Evolutionary conservation across 2,888 invertebrate genomes (phyloP), one percentile per base, ranked within the genome.

Genomic region (Andrena flavipes): DNA sequence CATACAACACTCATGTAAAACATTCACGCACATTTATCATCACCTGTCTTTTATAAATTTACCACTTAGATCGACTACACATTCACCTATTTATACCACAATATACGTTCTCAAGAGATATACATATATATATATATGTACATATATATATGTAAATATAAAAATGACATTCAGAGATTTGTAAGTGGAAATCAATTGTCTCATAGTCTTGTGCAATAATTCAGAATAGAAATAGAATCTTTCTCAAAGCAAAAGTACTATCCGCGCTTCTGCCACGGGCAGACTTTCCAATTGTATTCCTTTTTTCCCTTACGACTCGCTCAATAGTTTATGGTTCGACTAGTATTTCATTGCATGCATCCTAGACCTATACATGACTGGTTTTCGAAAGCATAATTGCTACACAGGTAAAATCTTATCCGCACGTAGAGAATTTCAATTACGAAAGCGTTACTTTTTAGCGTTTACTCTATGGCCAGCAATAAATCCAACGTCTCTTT

Each of bases 81-180:
- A 92, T 92, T 92, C 92, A 92, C 82, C 92, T 90, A 92, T 90
- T 89, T 89, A 87, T 88, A 90, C 91, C 90, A 90, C 84, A 88
- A 69, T 84, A 84, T 80, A 85, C 75, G 62, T 75, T 82, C 82
- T 76, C 69, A 78, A 78, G 63, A 68, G 49, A 83, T 67, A 76
- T 76, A 74, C 26, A n/a, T 48, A 49, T 42, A 42, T 42, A 71
- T 62, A 10, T 54, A 7, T 48, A 51, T 60, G 20, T 65, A 33
- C n/a, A 42, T 42, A 71, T 62, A 10, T 54, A 7, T 48, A 51
- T 60, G 20, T 65, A 33, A n/a, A n/a, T 59, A 64, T 75, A 79
- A 81, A 85, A 54, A 67, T 81, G 65, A 78, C 76, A 63, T 75
- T 84, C 62, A 75, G 73, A 76, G 67, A 82, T 71, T 23, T 77